Conservation (phyloP, 2,888 invertebrate genomes). For the Phorcus lineatus region DNA sequence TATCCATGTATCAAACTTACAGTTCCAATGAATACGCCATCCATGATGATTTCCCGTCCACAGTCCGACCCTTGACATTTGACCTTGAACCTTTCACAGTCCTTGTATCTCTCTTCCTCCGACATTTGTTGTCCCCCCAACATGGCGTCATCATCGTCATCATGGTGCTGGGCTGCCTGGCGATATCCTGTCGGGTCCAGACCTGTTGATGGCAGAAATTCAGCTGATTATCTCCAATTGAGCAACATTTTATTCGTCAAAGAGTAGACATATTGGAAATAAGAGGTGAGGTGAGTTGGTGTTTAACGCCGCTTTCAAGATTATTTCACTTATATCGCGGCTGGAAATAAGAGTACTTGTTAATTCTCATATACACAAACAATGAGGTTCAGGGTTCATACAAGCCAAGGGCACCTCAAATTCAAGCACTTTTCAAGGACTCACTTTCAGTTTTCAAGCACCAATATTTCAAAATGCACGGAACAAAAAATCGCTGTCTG, state of each 20-base stretch:
- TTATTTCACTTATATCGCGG: too few species aligned
- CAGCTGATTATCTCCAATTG: background rate
- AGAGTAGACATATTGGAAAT: background rate
- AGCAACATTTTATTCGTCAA: background rate
- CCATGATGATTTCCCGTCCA: conserved; percentile 77
- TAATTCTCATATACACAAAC: too few species aligned
- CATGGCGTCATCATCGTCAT: conserved; percentile 73
- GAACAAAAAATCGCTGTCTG: too few species aligned
- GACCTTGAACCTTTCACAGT: conserved; percentile 81
- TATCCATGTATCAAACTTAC: too few species aligned
- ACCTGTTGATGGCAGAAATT: conserved; percentile 64
- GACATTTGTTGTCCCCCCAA: conserved; percentile 65
- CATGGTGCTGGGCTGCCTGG: conserved; percentile 62
- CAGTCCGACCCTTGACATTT: conserved; percentile 77
- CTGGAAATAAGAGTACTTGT: too few species aligned
- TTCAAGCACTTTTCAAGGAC: too few species aligned
- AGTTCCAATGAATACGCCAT: conserved; percentile 72
- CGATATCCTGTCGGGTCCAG: conserved; percentile 77
- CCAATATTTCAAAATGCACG: too few species aligned
- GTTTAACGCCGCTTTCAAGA: too few species aligned
- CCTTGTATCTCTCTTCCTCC: conserved; percentile 79
- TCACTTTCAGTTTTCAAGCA: too few species aligned
- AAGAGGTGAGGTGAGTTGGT: background rate
- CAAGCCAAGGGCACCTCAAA: too few species aligned
- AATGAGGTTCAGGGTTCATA: too few species aligned